These are phyloP conservation scores for Hippocampus zosterae DNA, from an alignment of 2,113 vertebrate genomes.

Conservation along the genomic window DNA sequence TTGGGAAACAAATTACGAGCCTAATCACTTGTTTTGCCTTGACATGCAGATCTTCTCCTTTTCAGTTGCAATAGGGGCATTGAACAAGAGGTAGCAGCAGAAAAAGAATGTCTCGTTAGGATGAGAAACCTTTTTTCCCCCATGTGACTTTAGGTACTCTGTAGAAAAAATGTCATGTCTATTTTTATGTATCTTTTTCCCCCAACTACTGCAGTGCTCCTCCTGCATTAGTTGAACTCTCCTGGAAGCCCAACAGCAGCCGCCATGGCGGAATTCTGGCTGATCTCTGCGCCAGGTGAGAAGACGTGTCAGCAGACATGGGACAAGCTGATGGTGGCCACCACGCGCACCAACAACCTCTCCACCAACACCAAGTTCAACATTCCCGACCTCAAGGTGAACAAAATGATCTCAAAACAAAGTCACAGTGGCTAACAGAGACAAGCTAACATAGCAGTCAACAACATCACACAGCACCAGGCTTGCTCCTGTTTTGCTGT, in stretches of 20 bases:
- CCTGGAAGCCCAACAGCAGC: slow-evolving; percentile 12
- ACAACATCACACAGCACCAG: no score
- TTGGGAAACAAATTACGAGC: no score
- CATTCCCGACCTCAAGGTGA: slow-evolving; percentile 94
- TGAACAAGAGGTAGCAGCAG: no score
- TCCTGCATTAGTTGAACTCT: slow-evolving; percentile 7
- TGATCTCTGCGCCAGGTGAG: slow-evolving; percentile 97
- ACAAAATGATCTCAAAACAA: background rate
- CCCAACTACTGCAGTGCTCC: background rate
- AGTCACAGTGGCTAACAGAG: background rate
- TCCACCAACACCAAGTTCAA: slow-evolving; percentile 93
- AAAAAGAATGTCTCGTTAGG: no score
- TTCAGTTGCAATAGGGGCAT: no score
- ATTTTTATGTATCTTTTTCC: background rate
- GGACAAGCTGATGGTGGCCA: slow-evolving; percentile 92
- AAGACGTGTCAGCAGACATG: slow-evolving; percentile 99
- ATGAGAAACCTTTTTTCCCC: no score
- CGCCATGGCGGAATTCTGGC: slow-evolving; percentile 97
- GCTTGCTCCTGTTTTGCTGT: background rate
- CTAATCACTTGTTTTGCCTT: no score
- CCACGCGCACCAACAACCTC: slow-evolving; percentile 86
- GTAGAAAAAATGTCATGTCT: no score
- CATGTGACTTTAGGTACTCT: no score
- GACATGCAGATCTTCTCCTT: no score
- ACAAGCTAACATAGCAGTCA: background rate